Conservation (phyloP, 2,113 vertebrate species). For the Proteles cristata region DNA sequence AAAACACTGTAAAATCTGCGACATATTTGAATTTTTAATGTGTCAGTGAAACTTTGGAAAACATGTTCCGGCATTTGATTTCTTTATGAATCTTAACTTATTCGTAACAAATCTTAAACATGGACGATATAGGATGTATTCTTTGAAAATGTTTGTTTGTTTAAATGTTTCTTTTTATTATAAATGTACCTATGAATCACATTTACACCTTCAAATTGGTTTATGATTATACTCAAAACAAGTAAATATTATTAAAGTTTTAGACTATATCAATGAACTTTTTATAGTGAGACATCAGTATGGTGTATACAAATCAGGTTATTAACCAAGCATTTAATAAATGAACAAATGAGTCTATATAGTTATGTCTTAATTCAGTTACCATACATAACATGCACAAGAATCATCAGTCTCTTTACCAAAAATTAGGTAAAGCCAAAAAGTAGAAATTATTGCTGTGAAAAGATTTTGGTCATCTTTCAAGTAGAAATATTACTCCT, state of each 20-base stretch:
- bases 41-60: conserved; percentile 74
- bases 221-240: conserved; percentile 35
- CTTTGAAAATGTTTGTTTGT: conserved; percentile 44
- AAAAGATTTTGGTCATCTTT: conserved; percentile 54
- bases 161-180: conserved; percentile 59
- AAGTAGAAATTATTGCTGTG: conserved; percentile 30
- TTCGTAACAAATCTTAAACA: conserved; percentile 36
- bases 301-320: conserved; percentile 43
- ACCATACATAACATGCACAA: background rate
- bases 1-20: conserved; percentile 69
- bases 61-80: conserved; percentile 63
- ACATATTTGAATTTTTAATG: conserved; percentile 71
- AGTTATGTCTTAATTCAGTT: conserved; percentile 59
- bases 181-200: conserved; percentile 29
- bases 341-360: conserved; percentile 39
- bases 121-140: background rate
- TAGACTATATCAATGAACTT: conserved; percentile 46
- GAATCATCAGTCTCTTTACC: conserved; percentile 23
- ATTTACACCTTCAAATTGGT: conserved; percentile 48
- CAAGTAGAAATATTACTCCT: conserved; percentile 39
- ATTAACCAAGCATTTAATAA: conserved; percentile 71
- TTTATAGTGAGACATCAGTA: background rate
- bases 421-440: conserved; percentile 58
- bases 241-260: conserved; percentile 56
- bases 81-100: conserved; percentile 71